These are phyloP conservation scores for Nomada fabriciana DNA, from an alignment of 2,888 invertebrate genomes.

Conservation along the genomic window DNA sequence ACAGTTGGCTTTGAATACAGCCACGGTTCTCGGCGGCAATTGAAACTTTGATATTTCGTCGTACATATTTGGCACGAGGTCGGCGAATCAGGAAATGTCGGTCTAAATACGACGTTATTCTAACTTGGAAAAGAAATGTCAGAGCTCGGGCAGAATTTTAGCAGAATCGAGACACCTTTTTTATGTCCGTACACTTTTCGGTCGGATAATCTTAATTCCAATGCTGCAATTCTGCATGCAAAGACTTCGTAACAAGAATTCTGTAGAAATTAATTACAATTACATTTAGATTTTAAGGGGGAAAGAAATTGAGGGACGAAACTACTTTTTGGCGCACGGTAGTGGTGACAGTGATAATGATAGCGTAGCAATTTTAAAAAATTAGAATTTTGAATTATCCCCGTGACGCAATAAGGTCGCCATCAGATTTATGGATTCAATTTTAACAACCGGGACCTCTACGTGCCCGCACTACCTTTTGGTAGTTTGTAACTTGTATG, in stretches of 20 bases:
- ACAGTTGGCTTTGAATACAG: neutral
- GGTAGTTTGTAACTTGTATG: conserved; percentile 42
- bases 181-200: too few species aligned
- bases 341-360: neutral
- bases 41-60: conserved; percentile 5
- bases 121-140: neutral
- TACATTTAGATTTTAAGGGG: too few species aligned
- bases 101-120: neutral
- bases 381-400: conserved; percentile 46
- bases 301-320: neutral
- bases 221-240: too few species aligned
- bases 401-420: conserved; percentile 23
- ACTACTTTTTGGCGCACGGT: neutral
- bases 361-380: conserved; percentile 20
- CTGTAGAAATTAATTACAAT: too few species aligned
- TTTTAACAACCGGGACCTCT: conserved; percentile 37
- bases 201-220: too few species aligned
- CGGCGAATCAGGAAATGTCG: neutral
- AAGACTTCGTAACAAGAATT: too few species aligned
- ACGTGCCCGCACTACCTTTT: conserved; percentile 22
- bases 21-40: too few species aligned
- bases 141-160: neutral
- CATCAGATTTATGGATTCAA: conserved; percentile 48
- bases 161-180: too few species aligned
- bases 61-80: neutral